Conservation (phyloP, 2,113 vertebrate genomes). For the Oryzias celebensis region DNA sequence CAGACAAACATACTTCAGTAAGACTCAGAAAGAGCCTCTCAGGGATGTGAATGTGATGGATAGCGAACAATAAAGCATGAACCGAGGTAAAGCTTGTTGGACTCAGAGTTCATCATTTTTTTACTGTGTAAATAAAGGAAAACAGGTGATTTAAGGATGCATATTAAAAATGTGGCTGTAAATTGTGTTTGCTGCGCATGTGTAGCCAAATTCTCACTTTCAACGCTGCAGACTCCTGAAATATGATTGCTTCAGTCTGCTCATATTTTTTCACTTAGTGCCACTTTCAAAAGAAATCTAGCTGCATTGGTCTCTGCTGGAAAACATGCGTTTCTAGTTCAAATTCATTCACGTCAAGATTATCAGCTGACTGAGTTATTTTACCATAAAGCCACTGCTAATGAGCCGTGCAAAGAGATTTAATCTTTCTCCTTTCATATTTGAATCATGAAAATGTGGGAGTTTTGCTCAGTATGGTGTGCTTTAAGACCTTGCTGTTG, state of each 20-base stretch:
- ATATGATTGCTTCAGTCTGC: slow-evolving; percentile 76
- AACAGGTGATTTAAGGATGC: slow-evolving; percentile 77
- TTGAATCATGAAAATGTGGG: slow-evolving; percentile 31
- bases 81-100: slow-evolving; percentile 68
- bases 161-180: slow-evolving; percentile 65
- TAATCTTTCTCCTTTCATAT: slow-evolving; percentile 61
- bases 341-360: slow-evolving; percentile 54
- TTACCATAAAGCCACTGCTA: slow-evolving; percentile 60
- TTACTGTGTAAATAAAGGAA: slow-evolving; percentile 53
- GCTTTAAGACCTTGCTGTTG: slow-evolving; percentile 28
- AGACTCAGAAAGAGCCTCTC: slow-evolving; percentile 47
- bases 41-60: slow-evolving; percentile 56
- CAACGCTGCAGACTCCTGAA: slow-evolving; percentile 42
- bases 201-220: slow-evolving; percentile 59
- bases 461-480: slow-evolving; percentile 16
- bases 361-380: slow-evolving; percentile 69
- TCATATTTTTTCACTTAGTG: slow-evolving; percentile 35
- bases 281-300: slow-evolving; percentile 43
- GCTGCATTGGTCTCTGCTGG: slow-evolving; percentile 3
- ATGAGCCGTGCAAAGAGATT: slow-evolving; percentile 58
- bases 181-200: slow-evolving; percentile 66
- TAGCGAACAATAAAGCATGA: slow-evolving; percentile 60
- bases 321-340: slow-evolving; percentile 55
- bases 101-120: slow-evolving; percentile 24
- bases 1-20: slow-evolving; percentile 14